Percentiles rank a stretch among this genome's conserved stretches.
phyloP scores from a whole-genome alignment of 2,888 invertebrate genomes.

The Xanthostigma xanthostigma region DNA sequence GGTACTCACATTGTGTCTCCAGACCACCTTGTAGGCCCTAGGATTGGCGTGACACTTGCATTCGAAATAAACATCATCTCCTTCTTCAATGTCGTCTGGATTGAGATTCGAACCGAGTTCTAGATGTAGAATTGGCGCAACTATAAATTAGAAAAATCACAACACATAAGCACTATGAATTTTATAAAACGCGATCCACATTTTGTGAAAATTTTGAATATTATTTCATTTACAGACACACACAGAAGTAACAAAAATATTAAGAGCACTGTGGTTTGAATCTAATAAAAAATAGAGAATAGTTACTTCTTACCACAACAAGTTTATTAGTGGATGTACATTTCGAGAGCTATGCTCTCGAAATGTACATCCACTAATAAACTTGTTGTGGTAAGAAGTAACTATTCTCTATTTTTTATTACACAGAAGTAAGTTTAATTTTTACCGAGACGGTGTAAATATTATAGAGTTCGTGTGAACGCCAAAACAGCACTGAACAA shows the following conservation, averaged over 20 bases:
- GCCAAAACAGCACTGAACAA: too few relatives aligned
- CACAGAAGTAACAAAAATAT: too few relatives aligned
- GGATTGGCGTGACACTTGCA: conserved; percentile 68
- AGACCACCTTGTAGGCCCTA: conserved; percentile 61
- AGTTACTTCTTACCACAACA: too few relatives aligned
- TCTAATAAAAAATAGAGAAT: too few relatives aligned
- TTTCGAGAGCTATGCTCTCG: too few relatives aligned
- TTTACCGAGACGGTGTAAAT: neutral
- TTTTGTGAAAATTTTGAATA: neutral
- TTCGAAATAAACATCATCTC: conserved; percentile 67
- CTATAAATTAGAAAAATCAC: conserved; percentile 28
- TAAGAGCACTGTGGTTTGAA: too few relatives aligned
- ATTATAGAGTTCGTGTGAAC: too few relatives aligned
- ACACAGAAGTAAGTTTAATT: neutral
- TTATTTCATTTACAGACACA: too few relatives aligned
- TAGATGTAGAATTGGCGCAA: conserved; percentile 53
- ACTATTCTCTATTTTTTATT: neutral
- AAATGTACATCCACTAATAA: too few relatives aligned
- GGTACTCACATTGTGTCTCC: conserved; percentile 65
- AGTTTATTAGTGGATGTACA: too few relatives aligned
- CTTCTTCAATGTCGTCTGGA: conserved; percentile 66
- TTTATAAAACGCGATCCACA: too few relatives aligned
- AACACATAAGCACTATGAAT: neutral
- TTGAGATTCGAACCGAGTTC: conserved; percentile 59
- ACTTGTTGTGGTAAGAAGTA: too few relatives aligned